These are phyloP conservation scores for Cervus canadensis DNA, from an alignment of 2,113 vertebrate species.

Conservation along the genomic window DNA sequence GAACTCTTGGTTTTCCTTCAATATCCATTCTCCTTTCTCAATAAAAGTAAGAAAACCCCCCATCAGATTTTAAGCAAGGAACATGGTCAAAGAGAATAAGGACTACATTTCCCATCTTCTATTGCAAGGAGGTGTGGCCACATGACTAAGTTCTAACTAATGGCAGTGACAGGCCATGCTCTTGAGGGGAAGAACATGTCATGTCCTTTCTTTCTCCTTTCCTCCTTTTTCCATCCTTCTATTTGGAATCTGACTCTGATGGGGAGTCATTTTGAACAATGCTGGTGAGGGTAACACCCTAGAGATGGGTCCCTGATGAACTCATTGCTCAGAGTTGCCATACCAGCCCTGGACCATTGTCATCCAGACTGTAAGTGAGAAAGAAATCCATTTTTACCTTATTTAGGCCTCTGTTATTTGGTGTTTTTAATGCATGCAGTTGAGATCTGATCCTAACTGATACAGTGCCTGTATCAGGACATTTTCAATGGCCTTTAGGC, in stretches of 20 bases:
- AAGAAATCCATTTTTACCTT: background rate
- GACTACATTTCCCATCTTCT: background rate
- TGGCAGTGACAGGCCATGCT: background rate
- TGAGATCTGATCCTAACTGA: background rate
- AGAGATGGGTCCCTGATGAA: background rate
- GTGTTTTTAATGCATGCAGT: background rate
- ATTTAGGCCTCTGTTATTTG: background rate
- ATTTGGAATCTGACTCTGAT: background rate
- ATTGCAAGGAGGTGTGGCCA: background rate
- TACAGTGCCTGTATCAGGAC: background rate
- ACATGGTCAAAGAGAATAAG: background rate
- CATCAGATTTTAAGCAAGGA: background rate
- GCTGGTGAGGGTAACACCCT: background rate
- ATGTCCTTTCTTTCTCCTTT: background rate
- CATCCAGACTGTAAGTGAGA: background rate
- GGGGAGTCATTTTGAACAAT: background rate
- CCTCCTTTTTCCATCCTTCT: background rate
- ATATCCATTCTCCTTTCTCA: background rate
- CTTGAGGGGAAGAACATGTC: background rate
- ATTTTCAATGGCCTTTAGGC: background rate
- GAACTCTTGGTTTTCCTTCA: background rate
- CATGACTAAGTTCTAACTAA: background rate
- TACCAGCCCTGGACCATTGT: background rate
- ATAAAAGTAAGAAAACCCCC: background rate
- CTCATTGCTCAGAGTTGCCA: background rate